Conservation (phyloP, 2,113 vertebrate genomes). For the Psophia crepitans region DNA sequence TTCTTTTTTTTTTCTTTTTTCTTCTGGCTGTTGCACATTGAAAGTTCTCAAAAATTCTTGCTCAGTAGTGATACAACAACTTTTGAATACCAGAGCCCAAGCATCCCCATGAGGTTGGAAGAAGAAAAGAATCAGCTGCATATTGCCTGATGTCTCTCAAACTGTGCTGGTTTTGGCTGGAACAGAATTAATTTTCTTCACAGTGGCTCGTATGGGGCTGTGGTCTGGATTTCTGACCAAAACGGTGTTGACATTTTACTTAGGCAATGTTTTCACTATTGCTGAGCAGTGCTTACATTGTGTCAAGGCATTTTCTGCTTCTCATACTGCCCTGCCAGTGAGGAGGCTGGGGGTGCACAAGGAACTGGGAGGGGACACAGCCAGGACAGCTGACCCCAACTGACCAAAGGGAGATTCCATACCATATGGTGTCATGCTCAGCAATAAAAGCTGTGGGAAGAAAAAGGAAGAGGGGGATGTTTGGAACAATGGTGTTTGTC, state of each 20-base stretch:
- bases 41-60: not conserved
- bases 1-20: too few relatives aligned
- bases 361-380: not conserved
- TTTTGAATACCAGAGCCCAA: not conserved
- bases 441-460: not conserved
- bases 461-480: not conserved
- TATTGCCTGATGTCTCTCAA: not conserved
- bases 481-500: not conserved
- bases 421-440: not conserved
- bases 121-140: not conserved
- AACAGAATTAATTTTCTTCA: not conserved
- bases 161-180: not conserved
- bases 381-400: not conserved
- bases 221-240: not conserved
- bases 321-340: rapidly evolving
- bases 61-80: not conserved
- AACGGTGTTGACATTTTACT: not conserved
- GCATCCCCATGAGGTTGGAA: not conserved
- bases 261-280: not conserved
- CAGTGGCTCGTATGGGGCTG: not conserved
- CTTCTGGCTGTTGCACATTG: not conserved
- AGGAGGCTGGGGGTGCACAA: not conserved
- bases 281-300: not conserved
- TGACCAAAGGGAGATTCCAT: not conserved
- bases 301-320: not conserved